Evolutionary conservation across 2,113 vertebrate species (phyloP).

Genomic region (Nettapus auritus): DNA sequence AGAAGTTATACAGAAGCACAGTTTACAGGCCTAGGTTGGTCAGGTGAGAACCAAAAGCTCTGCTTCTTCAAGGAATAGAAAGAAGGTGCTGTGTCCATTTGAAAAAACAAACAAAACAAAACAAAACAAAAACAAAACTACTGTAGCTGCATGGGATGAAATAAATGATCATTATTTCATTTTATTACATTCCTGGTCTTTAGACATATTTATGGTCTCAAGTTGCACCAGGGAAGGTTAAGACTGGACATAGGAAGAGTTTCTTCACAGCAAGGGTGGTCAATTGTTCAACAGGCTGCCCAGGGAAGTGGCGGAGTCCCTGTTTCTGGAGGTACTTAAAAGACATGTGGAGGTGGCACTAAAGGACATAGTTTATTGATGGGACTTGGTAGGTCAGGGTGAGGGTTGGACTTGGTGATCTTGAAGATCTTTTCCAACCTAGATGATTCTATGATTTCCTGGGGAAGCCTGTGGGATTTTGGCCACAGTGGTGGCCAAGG

Average conservation of each 20-base stretch:
- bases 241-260: not conserved
- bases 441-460: not conserved
- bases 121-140: not conserved
- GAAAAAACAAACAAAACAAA: not conserved
- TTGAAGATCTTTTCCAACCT: not conserved
- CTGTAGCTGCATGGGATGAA: not conserved
- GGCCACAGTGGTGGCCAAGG: not conserved
- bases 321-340: not conserved
- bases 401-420: not conserved
- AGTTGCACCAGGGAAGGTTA: not conserved
- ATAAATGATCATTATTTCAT: not conserved
- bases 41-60: not conserved
- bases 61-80: not conserved
- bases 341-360: not conserved
- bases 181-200: not conserved
- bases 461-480: rapidly evolving
- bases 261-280: not conserved
- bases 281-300: not conserved
- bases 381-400: not conserved
- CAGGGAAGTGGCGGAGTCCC: not conserved
- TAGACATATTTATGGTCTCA: not conserved
- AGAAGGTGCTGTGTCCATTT: not conserved
- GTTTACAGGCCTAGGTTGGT: not conserved
- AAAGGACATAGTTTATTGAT: not conserved
- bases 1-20: not conserved